Percentiles rank a stretch among this genome's conserved stretches.
Conservation (phyloP, 2,113 vertebrate species). For the Poeciliopsis retropinna region DNA sequence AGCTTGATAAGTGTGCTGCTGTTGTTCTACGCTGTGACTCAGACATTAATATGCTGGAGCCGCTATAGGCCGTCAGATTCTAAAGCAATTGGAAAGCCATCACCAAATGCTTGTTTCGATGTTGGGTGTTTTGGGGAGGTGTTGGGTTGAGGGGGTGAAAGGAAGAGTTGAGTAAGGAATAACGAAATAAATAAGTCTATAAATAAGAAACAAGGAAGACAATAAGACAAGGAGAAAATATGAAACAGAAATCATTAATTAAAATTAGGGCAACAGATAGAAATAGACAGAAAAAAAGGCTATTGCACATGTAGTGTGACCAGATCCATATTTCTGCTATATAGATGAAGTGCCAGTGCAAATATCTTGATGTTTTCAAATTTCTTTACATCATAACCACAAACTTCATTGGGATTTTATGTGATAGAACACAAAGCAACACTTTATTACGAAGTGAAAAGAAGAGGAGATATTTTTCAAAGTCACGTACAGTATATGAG, state of each 20-base stretch:
- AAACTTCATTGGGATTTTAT: no score
- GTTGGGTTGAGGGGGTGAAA: background rate
- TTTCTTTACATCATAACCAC: no score
- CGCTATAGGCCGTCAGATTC: constrained; percentile 52
- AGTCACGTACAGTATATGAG: no score
- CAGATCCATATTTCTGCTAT: no score
- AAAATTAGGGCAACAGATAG: no score
- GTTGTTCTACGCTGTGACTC: constrained; percentile 45
- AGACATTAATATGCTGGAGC: constrained; percentile 77
- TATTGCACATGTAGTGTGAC: no score
- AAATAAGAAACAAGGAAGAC: constrained; percentile 45
- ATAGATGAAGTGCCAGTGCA: no score
- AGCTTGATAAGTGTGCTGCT: constrained; percentile 33
- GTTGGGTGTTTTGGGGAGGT: constrained; percentile 19
- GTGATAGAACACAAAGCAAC: no score
- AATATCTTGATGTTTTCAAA: no score
- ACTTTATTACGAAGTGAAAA: no score
- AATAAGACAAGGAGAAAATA: constrained; percentile 16
- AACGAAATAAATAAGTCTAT: constrained; percentile 38
- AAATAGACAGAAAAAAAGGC: no score
- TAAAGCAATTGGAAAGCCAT: constrained; percentile 82
- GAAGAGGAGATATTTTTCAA: no score
- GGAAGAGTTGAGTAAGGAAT: constrained; percentile 21
- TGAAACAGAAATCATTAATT: background rate
- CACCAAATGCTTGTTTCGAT: constrained; percentile 68